These are phyloP conservation scores for Stenopsyche tienmushanensis DNA, from an alignment of 1,140 invertebrate species.

Conservation along the genomic window DNA sequence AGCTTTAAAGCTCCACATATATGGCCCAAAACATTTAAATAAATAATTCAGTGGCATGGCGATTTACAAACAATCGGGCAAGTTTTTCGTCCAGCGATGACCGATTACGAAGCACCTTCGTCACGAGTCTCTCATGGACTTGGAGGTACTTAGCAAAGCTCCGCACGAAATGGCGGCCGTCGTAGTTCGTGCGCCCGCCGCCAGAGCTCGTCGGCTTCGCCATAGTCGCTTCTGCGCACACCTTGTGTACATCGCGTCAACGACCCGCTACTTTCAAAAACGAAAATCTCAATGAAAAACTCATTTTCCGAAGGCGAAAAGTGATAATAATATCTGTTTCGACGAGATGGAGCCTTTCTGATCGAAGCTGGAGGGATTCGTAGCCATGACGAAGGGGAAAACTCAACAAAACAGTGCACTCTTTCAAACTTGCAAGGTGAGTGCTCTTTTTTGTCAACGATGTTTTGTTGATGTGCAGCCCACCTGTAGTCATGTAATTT, in stretches of 20 bases:
- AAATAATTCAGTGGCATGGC: too few species aligned
- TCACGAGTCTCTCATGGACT: neutral
- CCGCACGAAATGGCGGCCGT: conserved; percentile 15
- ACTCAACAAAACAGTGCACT: conserved; percentile 38
- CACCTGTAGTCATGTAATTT: too few species aligned
- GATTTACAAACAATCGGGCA: too few species aligned
- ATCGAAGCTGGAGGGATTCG: neutral
- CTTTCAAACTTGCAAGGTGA: conserved; percentile 41
- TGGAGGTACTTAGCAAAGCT: neutral
- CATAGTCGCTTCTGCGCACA: conserved; percentile 22
- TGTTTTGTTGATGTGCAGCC: conserved; percentile 25
- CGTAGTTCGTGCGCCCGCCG: conserved; percentile 4
- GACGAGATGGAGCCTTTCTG: conserved; percentile 15
- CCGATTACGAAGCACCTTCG: too few species aligned
- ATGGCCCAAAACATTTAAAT: too few species aligned
- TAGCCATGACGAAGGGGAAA: conserved; percentile 39
- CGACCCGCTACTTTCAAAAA: neutral
- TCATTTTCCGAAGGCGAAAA: neutral
- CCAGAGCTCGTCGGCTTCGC: conserved; percentile 16
- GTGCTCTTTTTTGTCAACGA: conserved; percentile 18
- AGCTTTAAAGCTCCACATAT: too few species aligned
- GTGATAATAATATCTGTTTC: neutral
- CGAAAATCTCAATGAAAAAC: conserved; percentile 36
- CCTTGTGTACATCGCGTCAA: conserved; percentile 22
- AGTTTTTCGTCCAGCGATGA: too few species aligned